Conservation (phyloP, 1,140 invertebrate genomes). For the Acromyrmex echinatior region DNA sequence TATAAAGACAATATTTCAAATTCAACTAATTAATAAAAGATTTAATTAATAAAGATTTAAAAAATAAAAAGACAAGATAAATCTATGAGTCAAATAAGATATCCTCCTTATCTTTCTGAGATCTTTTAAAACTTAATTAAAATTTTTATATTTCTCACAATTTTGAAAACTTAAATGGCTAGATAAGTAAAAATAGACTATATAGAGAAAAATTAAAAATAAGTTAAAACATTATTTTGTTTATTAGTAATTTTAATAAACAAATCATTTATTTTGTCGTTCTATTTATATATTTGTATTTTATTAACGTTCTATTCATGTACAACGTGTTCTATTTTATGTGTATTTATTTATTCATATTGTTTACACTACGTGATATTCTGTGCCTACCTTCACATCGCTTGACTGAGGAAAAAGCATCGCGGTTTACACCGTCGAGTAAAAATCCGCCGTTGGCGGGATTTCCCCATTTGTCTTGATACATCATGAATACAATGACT, state of each 20-base stretch:
- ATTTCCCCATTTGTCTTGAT: background rate
- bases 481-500: background rate
- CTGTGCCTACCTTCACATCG: constrained; percentile 65
- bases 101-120: no score
- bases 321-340: constrained; percentile 12
- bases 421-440: constrained; percentile 67
- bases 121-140: background rate
- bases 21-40: no score
- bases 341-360: background rate
- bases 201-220: no score
- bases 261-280: background rate
- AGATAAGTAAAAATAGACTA: background rate
- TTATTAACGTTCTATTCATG: constrained; percentile 60
- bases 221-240: background rate
- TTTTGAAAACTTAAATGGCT: background rate
- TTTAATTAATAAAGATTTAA: no score
- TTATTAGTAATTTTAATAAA: background rate
- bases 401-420: constrained; percentile 73
- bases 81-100: no score
- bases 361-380: background rate
- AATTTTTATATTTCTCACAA: background rate
- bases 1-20: background rate
- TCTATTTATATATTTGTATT: background rate
- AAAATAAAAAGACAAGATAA: no score
- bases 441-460: constrained; percentile 26